Percentiles rank a stretch among this genome's conserved stretches.
These are phyloP conservation scores for Myiothlypis coronata DNA, from an alignment of 2,797 vertebrate genomes.

Conservation along the genomic window DNA sequence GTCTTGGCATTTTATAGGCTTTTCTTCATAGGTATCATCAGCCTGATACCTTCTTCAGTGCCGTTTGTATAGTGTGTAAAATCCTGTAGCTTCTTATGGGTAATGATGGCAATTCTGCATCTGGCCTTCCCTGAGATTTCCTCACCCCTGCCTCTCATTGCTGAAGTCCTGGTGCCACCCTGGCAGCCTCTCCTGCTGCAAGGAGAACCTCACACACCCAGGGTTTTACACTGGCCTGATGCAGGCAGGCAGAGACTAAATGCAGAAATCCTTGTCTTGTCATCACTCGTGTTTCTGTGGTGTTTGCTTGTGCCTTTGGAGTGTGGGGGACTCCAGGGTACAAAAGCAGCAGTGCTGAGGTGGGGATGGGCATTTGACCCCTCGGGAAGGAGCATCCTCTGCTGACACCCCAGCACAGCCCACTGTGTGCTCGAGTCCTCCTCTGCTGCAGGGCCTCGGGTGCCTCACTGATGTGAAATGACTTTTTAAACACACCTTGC, in stretches of 20 bases:
- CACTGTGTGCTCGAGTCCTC: neutral
- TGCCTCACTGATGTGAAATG: neutral
- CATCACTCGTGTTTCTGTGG: neutral
- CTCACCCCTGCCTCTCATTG: neutral
- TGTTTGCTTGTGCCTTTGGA: neutral
- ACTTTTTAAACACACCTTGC: neutral
- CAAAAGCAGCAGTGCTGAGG: rapidly evolving
- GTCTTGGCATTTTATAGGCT: neutral
- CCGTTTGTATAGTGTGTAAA: neutral
- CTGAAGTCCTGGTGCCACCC: rapidly evolving
- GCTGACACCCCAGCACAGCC: rapidly evolving
- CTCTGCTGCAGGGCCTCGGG: neutral
- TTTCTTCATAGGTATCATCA: neutral
- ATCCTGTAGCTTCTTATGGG: neutral
- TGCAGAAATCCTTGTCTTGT: neutral
- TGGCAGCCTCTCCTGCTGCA: neutral
- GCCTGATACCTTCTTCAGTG: neutral
- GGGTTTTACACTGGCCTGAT: neutral
- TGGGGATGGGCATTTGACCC: neutral
- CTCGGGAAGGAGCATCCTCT: rapidly evolving
- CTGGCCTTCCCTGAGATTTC: neutral
- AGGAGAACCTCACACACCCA: neutral
- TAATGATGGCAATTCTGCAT: neutral
- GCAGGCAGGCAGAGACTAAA: neutral
- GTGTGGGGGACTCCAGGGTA: neutral